Evolutionary conservation across 1,140 invertebrate species (phyloP).

Genomic region (Cephus cinctus): DNA sequence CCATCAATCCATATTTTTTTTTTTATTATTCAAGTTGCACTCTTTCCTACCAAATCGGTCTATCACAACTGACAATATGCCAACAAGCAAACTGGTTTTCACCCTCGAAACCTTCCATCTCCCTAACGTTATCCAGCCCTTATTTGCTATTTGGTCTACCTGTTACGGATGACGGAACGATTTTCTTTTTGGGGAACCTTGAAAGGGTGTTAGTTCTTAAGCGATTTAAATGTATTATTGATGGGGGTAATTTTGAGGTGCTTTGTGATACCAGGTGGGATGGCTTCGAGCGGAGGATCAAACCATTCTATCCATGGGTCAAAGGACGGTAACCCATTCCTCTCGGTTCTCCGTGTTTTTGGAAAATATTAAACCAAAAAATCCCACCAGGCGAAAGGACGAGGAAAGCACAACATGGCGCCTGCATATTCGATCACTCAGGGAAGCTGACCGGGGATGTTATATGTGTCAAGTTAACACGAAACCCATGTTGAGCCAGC

Average conservation of each 20-base stretch:
- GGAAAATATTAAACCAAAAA: slow-evolving; percentile 48
- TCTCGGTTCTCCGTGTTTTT: slow-evolving; percentile 55
- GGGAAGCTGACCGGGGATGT: slow-evolving; percentile 60
- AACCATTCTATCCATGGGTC: slow-evolving; percentile 60
- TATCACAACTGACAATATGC: too few species aligned
- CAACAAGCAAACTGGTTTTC: too few species aligned
- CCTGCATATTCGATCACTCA: slow-evolving; percentile 57
- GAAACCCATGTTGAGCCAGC: slow-evolving; percentile 81
- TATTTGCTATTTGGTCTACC: too few species aligned
- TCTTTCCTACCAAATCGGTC: too few species aligned
- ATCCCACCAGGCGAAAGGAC: slow-evolving; percentile 36
- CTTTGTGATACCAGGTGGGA: slow-evolving; percentile 55
- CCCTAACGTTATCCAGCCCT: too few species aligned
- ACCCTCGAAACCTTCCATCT: too few species aligned
- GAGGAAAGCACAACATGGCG: slow-evolving; percentile 53
- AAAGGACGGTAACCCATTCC: slow-evolving; percentile 60
- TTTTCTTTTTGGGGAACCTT: too few species aligned
- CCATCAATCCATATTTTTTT: too few species aligned
- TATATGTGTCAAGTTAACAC: slow-evolving; percentile 91
- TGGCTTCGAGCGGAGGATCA: slow-evolving; percentile 62
- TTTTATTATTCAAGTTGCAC: too few species aligned
- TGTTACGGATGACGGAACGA: too few species aligned
- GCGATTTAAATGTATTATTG: too few species aligned
- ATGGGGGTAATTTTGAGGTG: slow-evolving; percentile 37
- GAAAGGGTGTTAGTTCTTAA: too few species aligned